phyloP scores from a whole-genome alignment of 1,140 invertebrate genomes.

The Mizuhopecten yessoensis region DNA sequence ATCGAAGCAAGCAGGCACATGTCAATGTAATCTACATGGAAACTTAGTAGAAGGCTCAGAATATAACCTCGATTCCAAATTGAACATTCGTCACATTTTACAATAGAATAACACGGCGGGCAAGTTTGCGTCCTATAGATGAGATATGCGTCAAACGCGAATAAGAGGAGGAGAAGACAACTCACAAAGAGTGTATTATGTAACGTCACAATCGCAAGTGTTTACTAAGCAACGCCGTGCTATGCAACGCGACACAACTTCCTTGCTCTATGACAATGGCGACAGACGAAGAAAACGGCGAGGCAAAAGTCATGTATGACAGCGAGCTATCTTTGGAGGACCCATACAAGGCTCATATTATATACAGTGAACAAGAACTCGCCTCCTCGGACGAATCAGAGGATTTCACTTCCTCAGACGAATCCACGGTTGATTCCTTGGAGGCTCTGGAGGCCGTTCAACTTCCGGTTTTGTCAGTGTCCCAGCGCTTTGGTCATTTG shows the following conservation, averaged over 20 bases:
- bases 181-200: neutral
- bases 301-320: neutral
- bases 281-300: neutral
- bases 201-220: constrained; percentile 1
- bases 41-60: no score
- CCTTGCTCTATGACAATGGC: neutral
- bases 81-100: no score
- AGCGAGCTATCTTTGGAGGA: neutral
- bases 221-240: neutral
- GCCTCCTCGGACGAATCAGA: neutral
- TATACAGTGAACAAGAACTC: neutral
- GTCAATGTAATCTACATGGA: no score
- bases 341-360: neutral
- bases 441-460: neutral
- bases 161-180: neutral
- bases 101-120: no score
- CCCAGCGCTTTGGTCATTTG: constrained; percentile 22
- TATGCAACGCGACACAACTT: constrained; percentile 3
- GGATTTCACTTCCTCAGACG: neutral
- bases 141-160: no score
- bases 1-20: no score
- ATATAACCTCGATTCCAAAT: no score
- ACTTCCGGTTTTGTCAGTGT: constrained; percentile 7
- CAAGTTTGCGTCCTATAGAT: no score
- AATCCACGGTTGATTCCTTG: neutral